Percentiles rank a stretch among this genome's conserved stretches.
Conservation (phyloP, 2,888 invertebrate species). For the Lochmaea crataegi region DNA sequence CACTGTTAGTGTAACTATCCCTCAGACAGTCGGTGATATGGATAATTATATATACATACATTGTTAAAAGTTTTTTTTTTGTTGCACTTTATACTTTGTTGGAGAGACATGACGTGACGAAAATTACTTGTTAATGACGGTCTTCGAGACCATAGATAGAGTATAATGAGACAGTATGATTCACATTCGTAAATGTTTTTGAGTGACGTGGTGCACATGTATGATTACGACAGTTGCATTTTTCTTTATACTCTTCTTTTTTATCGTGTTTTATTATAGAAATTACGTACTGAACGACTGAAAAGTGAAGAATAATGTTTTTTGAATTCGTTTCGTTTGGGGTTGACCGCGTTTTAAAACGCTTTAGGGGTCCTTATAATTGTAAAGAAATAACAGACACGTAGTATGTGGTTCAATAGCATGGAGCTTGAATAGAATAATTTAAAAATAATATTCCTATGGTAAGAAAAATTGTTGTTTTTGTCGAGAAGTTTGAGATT, state of each 20-base stretch:
- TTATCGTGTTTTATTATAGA: not conserved
- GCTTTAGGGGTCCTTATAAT: not conserved
- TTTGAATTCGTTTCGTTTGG: constrained; percentile 1
- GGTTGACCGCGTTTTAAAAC: not conserved
- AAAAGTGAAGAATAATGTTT: not conserved
- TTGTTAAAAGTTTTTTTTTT: constrained; percentile 12
- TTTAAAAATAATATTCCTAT: too few species aligned
- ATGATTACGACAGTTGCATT: constrained; percentile 10
- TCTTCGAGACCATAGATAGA: constrained; percentile 11
- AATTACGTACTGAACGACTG: constrained; percentile 4
- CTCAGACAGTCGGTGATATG: constrained; percentile 3
- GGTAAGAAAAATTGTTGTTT: too few species aligned
- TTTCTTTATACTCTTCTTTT: not conserved
- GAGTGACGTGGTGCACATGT: constrained; percentile 9
- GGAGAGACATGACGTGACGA: constrained; percentile 16
- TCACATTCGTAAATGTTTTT: constrained; percentile 16
- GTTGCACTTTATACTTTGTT: constrained; percentile 8
- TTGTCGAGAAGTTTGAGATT: too few species aligned
- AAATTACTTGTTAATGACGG: constrained; percentile 16
- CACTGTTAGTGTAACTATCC: not conserved
- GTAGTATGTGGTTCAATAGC: not conserved
- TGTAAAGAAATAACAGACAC: not conserved
- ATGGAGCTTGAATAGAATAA: not conserved
- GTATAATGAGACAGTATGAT: constrained; percentile 16
- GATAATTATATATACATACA: constrained; percentile 14